Base-by-base conservation (phyloP, 1,140 invertebrate species). In the Atta colombica region DNA sequence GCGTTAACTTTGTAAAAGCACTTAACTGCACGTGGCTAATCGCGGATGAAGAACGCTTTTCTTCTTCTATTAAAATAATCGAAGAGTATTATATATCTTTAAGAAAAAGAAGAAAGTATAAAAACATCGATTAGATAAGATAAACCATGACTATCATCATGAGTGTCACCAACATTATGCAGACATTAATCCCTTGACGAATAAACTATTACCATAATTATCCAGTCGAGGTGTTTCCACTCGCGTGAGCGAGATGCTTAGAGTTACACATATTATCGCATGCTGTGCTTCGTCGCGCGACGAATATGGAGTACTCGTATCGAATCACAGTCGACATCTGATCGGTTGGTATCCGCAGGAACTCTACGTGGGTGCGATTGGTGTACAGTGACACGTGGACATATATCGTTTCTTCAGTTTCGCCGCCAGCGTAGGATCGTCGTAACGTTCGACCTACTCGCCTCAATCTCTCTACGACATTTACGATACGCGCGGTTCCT, bases 371-470 rank as follows among this genome's bases (percentile, higher is more conserved):
- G 68, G 55, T 74, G 68, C 68, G 0, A 18, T 16, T 16, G 68
- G 80, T 74, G 18, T 60, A 28, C 53, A 39, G 68, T 82, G 80
- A 82, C 66, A 82, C 78, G 78, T 72, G 66, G 18, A 82, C 55
- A 16, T 75, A 51, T 74, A 74, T 68, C 80, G 39, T 63, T 84
- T 84, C 69, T 31, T 25, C 80, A 21, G 14, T 10, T 4, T 3
- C 16, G 35, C n/a, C 77, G 8, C 35, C 8, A 35, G 66, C 18
- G 45, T 82, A 49, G 35, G 31, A 71, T 31, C 53, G 66, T 21
- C 66, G 21, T 45, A 84, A 39, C 55, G 45, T 75, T 75, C 69
- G 80, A 84, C 80, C 80, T 84, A 84, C 69, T 84, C 80, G 80
- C 80, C 80, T 84, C 80, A 68, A 82, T 82, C 69, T 84, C 80